Base-by-base conservation (phyloP, 2,113 vertebrate genomes). In the Melanotaenia duboulayi region DNA sequence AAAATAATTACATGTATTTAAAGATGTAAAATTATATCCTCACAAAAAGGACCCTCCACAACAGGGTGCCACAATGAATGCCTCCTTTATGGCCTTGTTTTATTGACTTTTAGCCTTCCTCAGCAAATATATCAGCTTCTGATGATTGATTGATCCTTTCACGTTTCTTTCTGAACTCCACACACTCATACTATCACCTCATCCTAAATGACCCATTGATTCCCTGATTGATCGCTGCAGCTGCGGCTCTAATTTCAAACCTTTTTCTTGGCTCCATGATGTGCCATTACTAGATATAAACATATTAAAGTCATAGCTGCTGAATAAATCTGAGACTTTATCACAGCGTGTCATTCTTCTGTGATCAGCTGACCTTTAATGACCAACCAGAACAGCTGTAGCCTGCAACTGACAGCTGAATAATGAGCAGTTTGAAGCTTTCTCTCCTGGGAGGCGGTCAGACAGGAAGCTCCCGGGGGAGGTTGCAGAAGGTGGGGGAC, bases 391-490 rank as follows among this genome's bases (percentile, higher is more conserved):
- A 66, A 46, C 55, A 25, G 39, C 42, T 19, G 56, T 57, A 16
- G 50, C 25, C 39, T 46, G 56, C 60, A 58, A 42, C 49, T 13
- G 32, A 42, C 57, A 52, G 24, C 28, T 59, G 69, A 60, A 57
- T 24, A 17, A 49, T 37, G 24, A 44, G 50, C 25, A 54, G 52
- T 42, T 51, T 50, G 50, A 46, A 65, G 51, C 23, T 39, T 58
- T 56, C 44, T 20, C 54, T 65, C 60, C n/a, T 37, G 39, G 50
- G 59, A 56, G 59, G 49, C 9, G 37, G 50, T 54, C 23, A 46
- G 24, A 46, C n/a, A 48, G 59, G 71, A 74, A 13, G 52, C 39
- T 57, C 65, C 65, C 65, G 48, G 25, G 51, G 51, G 65, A 28
- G 37, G 11, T 13, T 52, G 49, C 5, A 3, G 40, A 39, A 35